phyloP scores from a whole-genome alignment of 64 coral and sea anemone species.

The Montipora cactus region DNA sequence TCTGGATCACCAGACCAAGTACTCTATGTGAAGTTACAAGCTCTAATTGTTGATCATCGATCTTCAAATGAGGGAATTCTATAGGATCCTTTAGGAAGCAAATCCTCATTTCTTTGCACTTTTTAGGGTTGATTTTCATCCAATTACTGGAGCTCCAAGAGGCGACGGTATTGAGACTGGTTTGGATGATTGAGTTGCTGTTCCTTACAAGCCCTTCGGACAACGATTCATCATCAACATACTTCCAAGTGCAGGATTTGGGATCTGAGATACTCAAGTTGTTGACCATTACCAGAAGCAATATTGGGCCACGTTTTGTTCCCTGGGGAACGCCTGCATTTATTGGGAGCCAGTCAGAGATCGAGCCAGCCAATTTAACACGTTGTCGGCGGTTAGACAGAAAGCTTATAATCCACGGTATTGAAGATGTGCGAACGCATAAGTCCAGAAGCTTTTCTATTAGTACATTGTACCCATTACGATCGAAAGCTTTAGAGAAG shows the following conservation, averaged over 20 bases:
- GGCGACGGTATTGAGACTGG: too few species aligned
- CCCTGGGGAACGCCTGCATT: too few species aligned
- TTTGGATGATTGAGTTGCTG: too few species aligned
- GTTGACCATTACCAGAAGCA: slow-evolving; percentile 35
- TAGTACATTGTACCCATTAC: slow-evolving; percentile 30
- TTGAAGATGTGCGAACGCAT: not conserved
- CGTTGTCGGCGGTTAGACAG: slow-evolving; percentile 21
- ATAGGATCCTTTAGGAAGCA: too few species aligned
- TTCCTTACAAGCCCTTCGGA: too few species aligned
- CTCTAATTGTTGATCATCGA: too few species aligned
- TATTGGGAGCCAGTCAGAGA: slow-evolving; percentile 1
- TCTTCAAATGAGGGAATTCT: too few species aligned
- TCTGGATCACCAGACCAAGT: too few species aligned
- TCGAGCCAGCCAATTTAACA: not conserved
- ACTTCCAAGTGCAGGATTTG: not conserved
- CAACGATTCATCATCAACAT: not conserved
- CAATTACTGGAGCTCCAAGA: too few species aligned
- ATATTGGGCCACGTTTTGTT: not conserved
- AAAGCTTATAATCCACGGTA: slow-evolving; percentile 47
- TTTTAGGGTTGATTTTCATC: too few species aligned
- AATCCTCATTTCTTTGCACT: too few species aligned
- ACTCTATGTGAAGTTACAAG: too few species aligned
- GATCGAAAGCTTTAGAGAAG: slow-evolving; percentile 7
- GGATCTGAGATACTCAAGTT: not conserved
- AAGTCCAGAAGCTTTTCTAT: slow-evolving; percentile 14